phyloP scores from a whole-genome alignment of 2,113 vertebrate genomes.

The Axis porcinus region DNA sequence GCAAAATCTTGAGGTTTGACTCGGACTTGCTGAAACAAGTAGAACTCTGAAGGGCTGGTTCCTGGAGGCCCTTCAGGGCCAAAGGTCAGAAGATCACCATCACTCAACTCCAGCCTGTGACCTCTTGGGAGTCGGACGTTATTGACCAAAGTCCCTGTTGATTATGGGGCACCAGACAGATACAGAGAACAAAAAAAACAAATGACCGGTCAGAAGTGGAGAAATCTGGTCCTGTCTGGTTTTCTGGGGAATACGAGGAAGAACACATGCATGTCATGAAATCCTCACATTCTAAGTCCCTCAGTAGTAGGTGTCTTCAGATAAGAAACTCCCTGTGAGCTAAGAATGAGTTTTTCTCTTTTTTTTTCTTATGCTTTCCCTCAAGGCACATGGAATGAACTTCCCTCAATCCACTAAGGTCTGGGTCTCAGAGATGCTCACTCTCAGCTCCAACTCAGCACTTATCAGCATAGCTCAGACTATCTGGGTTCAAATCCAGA shows the following conservation, averaged over 20 bases:
- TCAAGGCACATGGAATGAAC: not conserved
- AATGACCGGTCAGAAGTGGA: not conserved
- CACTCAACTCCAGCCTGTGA: conserved; percentile 84
- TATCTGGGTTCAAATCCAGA: not conserved
- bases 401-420: not conserved
- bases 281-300: not conserved
- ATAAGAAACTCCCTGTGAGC: not conserved
- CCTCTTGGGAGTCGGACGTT: conserved; percentile 85
- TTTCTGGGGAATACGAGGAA: not conserved
- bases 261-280: too few relatives aligned
- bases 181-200: not conserved
- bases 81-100: conserved; percentile 89
- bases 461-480: not conserved
- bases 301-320: not conserved
- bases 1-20: conserved; percentile 92
- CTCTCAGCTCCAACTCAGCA: not conserved
- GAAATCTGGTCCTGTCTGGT: not conserved
- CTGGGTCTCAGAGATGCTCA: not conserved
- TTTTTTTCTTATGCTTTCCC: not conserved
- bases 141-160: conserved; percentile 91
- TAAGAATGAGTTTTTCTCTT: not conserved
- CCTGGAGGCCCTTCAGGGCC: conserved; percentile 78
- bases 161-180: not conserved
- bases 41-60: conserved; percentile 81
- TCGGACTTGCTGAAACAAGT: conserved; percentile 92